These are phyloP conservation scores for Carcina quercana DNA, from an alignment of 2,888 invertebrate species.

Conservation along the genomic window DNA sequence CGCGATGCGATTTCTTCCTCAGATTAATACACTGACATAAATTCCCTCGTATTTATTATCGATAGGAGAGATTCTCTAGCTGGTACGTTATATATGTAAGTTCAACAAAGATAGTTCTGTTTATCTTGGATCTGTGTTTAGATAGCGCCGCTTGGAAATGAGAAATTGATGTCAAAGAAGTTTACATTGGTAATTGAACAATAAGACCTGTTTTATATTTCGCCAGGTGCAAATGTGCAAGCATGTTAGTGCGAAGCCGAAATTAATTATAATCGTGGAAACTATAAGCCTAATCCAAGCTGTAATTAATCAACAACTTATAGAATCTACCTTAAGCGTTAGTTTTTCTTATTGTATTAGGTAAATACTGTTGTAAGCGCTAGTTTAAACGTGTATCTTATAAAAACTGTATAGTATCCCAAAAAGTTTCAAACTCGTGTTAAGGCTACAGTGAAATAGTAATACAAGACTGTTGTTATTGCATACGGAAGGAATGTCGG, in stretches of 20 bases:
- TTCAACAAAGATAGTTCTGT: conserved; percentile 16
- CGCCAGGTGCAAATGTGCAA: too few relatives aligned
- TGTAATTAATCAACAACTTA: too few relatives aligned
- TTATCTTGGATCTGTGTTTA: conserved; percentile 13
- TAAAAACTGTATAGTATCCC: too few relatives aligned
- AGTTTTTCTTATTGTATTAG: too few relatives aligned
- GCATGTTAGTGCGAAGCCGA: too few relatives aligned
- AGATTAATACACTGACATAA: conserved; percentile 66
- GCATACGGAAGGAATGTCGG: conserved; percentile 30
- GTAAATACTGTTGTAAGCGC: too few relatives aligned
- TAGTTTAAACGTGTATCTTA: too few relatives aligned
- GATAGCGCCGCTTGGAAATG: neutral
- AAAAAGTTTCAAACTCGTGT: too few relatives aligned
- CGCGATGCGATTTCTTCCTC: conserved; percentile 49
- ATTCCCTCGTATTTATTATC: conserved; percentile 62
- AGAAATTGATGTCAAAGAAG: neutral
- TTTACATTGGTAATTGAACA: conserved; percentile 19
- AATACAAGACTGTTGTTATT: conserved; percentile 33
- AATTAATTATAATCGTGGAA: too few relatives aligned
- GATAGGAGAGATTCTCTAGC: conserved; percentile 36
- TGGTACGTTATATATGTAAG: conserved; percentile 23
- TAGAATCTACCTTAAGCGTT: too few relatives aligned
- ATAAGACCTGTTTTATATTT: conserved; percentile 31
- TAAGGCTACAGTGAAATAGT: conserved; percentile 32
- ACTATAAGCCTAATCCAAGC: too few relatives aligned